phyloP scores from a whole-genome alignment of 2,113 vertebrate species.

The Saguinus imperator region DNA sequence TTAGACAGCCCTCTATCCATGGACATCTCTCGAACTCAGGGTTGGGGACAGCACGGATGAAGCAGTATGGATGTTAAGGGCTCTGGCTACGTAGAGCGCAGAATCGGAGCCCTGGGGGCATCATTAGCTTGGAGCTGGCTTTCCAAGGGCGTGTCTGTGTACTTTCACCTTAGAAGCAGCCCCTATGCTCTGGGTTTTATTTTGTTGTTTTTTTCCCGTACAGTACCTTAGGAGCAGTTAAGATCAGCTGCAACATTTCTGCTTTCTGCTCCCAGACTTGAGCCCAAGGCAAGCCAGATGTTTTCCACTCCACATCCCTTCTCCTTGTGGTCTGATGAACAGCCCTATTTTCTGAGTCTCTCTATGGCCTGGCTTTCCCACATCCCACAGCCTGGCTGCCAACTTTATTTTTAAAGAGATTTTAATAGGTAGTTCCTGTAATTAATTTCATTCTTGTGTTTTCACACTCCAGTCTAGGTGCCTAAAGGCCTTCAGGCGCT shows the following conservation, averaged over 20 bases:
- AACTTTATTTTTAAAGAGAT: slow-evolving; percentile 59
- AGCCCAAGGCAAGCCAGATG: slow-evolving; percentile 70
- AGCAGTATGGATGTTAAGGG: neutral
- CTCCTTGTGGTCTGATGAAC: neutral
- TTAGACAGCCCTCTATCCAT: neutral
- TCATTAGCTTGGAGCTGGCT: neutral
- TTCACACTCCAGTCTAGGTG: slow-evolving; percentile 59
- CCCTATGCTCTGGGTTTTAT: neutral
- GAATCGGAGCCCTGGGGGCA: neutral
- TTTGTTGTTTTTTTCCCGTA: neutral
- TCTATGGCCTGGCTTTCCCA: neutral
- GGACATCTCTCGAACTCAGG: neutral
- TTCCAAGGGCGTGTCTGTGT: neutral
- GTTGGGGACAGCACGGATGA: neutral
- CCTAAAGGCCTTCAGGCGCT: slow-evolving; percentile 33
- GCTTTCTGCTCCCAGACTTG: slow-evolving; percentile 18
- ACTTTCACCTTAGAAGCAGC: neutral
- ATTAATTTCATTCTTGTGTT: slow-evolving; percentile 71
- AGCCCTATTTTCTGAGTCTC: neutral
- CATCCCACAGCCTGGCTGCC: neutral
- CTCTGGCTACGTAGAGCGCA: neutral
- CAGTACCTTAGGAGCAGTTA: slow-evolving; percentile 39
- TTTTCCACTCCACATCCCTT: slow-evolving; percentile 20
- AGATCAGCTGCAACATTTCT: slow-evolving; percentile 48
- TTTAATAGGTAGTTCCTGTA: slow-evolving; percentile 61